Conservation (phyloP, 2,113 vertebrate species). For the Gadus macrocephalus region DNA sequence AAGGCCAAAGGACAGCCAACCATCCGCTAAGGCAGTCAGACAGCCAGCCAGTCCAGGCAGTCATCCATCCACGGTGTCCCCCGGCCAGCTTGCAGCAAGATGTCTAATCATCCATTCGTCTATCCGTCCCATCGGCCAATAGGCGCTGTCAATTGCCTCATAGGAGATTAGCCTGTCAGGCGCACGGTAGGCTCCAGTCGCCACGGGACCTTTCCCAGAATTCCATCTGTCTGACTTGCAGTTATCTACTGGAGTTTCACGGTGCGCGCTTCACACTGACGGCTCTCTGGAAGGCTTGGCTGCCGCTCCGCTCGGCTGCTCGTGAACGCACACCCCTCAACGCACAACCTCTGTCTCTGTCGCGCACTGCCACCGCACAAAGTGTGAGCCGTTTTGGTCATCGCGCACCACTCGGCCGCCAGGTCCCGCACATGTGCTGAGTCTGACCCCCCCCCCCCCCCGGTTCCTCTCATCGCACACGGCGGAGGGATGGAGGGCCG, state of each 20-base stretch:
- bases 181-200: not conserved
- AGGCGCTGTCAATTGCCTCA: constrained; percentile 41
- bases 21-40: constrained; percentile 21
- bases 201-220: constrained; percentile 31
- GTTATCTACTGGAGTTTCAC: constrained; percentile 53
- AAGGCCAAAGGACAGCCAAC: constrained; percentile 17
- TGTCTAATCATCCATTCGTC: constrained; percentile 33
- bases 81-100: constrained; percentile 43
- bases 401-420: constrained; percentile 52
- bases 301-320: constrained; percentile 35
- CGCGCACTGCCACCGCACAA: constrained; percentile 30
- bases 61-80: constrained; percentile 30
- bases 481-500: constrained; percentile 41
- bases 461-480: constrained; percentile 43
- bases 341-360: constrained; percentile 12
- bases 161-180: constrained; percentile 29
- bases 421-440: constrained; percentile 28
- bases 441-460: constrained; percentile 5
- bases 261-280: constrained; percentile 38
- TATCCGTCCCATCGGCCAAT: constrained; percentile 42
- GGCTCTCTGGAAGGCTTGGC: constrained; percentile 43
- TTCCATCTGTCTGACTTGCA: constrained; percentile 28
- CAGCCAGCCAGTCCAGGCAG: constrained; percentile 36
- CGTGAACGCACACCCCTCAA: constrained; percentile 35
- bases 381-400: constrained; percentile 64